phyloP scores from a whole-genome alignment of 1,140 invertebrate species.

The Anoplophora glabripennis region DNA sequence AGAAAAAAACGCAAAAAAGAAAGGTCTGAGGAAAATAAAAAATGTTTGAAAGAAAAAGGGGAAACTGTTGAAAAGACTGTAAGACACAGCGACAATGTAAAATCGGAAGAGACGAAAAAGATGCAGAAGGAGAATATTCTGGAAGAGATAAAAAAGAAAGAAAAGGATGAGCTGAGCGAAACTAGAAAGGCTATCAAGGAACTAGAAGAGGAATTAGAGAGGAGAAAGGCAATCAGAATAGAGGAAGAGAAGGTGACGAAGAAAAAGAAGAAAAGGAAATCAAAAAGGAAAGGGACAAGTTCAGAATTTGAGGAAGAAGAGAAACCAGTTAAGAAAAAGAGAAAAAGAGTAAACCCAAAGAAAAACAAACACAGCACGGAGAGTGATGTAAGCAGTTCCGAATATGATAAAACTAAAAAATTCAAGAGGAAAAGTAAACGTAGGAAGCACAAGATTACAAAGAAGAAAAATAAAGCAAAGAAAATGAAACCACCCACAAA shows the following conservation, averaged over 20 bases:
- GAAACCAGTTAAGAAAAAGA: conserved; percentile 47
- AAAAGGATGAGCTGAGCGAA: conserved; percentile 22
- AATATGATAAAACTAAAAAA: no score
- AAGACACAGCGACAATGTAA: background rate
- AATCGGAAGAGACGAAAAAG: no score
- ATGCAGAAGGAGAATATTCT: background rate
- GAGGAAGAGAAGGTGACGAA: background rate
- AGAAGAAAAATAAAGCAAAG: background rate
- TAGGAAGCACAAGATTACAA: background rate
- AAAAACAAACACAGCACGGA: background rate
- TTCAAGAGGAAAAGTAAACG: no score
- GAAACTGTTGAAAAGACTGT: background rate
- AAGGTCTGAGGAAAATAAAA: background rate
- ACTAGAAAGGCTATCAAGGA: conserved; percentile 21
- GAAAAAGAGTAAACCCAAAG: conserved; percentile 43
- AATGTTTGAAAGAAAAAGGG: background rate
- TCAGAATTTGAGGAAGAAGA: conserved; percentile 16
- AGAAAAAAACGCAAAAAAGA: background rate
- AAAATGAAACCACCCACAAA: background rate
- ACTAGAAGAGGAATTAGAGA: conserved; percentile 17
- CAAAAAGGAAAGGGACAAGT: conserved; percentile 26
- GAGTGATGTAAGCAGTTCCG: no score
- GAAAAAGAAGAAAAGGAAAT: conserved; percentile 24
- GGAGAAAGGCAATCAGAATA: background rate
- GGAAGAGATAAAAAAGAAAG: background rate